phyloP scores from a whole-genome alignment of 2,888 invertebrate species.

The Tuberolachnus salignus region DNA sequence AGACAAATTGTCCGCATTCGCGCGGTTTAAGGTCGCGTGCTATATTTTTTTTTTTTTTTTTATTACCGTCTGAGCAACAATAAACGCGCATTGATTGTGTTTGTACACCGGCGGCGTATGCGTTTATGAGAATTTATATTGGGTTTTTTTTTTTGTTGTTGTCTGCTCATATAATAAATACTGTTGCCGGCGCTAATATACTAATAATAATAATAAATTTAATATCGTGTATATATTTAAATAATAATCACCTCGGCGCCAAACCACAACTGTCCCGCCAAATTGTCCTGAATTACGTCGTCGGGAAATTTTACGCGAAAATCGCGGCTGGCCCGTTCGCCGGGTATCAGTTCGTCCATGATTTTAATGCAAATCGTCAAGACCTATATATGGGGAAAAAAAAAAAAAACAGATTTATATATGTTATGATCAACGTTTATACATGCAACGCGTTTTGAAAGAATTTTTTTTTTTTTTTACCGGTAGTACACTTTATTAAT shows the following conservation, averaged over 20 bases:
- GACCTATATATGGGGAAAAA: constrained; percentile 70
- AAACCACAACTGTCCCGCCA: constrained; percentile 99
- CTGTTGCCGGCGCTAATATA: background rate
- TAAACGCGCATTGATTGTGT: background rate
- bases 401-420: background rate
- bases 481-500: too few relatives aligned
- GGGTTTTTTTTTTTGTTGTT: background rate
- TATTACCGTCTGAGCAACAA: background rate
- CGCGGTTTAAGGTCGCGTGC: background rate
- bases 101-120: background rate
- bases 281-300: constrained; percentile 96
- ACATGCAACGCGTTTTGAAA: too few relatives aligned
- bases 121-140: background rate
- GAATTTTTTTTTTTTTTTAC: too few relatives aligned
- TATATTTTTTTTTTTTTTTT: background rate
- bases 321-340: constrained; percentile 87
- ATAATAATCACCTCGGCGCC: constrained; percentile 83
- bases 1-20: too few relatives aligned
- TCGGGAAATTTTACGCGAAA: constrained; percentile 99
- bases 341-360: constrained; percentile 88
- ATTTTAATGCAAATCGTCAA: constrained; percentile 91
- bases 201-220: constrained; percentile 22
- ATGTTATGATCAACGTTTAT: too few relatives aligned
- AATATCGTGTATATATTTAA: background rate
- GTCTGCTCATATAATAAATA: background rate